Base-by-base conservation (phyloP, 2,888 invertebrate genomes). In the Heliconius ethilla region DNA sequence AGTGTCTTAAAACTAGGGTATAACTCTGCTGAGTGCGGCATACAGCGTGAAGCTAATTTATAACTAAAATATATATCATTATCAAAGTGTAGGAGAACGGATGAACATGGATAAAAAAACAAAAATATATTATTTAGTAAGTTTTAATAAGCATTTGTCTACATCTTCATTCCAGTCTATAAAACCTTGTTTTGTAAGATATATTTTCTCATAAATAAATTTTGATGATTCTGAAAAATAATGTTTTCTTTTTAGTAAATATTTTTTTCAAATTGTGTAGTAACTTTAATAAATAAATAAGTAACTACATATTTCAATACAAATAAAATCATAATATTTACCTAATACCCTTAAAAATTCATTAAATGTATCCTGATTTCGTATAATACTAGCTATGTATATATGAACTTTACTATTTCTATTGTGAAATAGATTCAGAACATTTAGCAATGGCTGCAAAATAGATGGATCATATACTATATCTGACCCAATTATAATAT, bases 331-430 rank as follows among this genome's bases (percentile, higher is more conserved):
- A n/a, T 73, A 22, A 55, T 75, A n/a, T 11, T 87, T 86, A 96
- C 96, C 94, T 83, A 96, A 88, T 81, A 89, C 85, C 25, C 89
- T 82, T 67, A 96, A 86, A 90, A 97, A 97, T 37, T 87, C 84
- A 6, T 91, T 83, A 81, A 96, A 91, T 1, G 97, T 97, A 1
- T 94, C 90, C 84, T 94, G 89, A 91, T 97, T 97, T 82, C 97
- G 92, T 81, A 97, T 87, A 70, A 92, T 86, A 84, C 90, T 91
- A 59, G 90, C 90, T 82, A 94, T 90, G 79, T 87, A 92, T 40
- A 92, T 86, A 81, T 88, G 85, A 63, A 92, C 79, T 65, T 86
- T 11, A 27, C 82, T 85, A 84, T 93, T 93, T 82, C 83, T 89
- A 0, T 82, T 77, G 66, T 86, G 87, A 69, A 92, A 90, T 33